Conservation (phyloP, 2,888 invertebrate species). For the Euzophera pinguis region DNA sequence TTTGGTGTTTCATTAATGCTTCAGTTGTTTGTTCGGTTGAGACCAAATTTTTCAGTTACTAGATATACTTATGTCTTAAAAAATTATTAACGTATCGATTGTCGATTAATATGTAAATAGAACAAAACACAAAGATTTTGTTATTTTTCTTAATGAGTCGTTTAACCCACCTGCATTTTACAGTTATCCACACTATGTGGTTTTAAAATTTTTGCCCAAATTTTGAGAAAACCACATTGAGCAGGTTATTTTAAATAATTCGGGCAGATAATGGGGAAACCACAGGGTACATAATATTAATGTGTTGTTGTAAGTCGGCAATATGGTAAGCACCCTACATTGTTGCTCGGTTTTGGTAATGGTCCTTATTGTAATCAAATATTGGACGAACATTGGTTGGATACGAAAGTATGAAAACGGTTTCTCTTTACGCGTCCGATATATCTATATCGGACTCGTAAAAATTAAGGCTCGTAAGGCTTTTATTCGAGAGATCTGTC, state of each 20-base stretch:
- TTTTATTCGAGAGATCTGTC: no score
- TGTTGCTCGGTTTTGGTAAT: slow-evolving; percentile 6
- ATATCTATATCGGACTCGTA: no score
- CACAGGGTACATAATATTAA: slow-evolving; percentile 12
- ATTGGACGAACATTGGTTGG: slow-evolving; percentile 9
- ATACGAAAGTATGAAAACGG: slow-evolving; percentile 17
- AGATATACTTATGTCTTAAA: no score
- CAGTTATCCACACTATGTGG: neutral
- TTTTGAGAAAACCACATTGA: neutral
- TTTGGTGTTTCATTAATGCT: no score
- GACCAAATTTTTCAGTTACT: no score
- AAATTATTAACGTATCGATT: no score
- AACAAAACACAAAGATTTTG: no score
- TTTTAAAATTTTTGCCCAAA: neutral
- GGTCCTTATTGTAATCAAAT: slow-evolving; percentile 11
- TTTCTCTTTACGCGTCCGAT: no score
- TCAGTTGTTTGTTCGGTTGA: no score
- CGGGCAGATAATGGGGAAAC: neutral
- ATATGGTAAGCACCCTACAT: slow-evolving; percentile 4
- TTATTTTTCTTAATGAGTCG: no score
- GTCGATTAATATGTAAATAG: no score
- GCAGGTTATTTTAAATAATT: neutral
- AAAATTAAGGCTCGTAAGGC: no score
- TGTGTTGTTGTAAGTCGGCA: slow-evolving; percentile 17
- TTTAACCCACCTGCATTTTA: neutral